phyloP scores from a whole-genome alignment of 2,888 invertebrate species.

The Capitulum mitella region DNA sequence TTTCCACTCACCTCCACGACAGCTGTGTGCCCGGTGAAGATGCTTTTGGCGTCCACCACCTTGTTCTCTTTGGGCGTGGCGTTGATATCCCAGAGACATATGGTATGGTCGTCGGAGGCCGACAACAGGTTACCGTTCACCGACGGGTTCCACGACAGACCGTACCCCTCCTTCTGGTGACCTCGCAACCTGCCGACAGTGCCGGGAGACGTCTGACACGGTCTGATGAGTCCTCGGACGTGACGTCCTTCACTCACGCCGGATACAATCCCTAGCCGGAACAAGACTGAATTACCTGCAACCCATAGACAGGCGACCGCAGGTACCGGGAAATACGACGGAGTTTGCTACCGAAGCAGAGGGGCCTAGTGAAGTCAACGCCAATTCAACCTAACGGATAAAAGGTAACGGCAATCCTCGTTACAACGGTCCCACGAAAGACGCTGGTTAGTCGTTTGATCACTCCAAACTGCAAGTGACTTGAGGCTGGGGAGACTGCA shows the following conservation, averaged over 20 bases:
- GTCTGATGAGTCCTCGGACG: too few relatives aligned
- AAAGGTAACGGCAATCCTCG: too few relatives aligned
- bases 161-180: conserved; percentile 93
- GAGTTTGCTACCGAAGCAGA: too few relatives aligned
- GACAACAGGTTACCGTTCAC: conserved; percentile 91
- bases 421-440: too few relatives aligned
- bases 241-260: too few relatives aligned
- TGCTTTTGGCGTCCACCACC: conserved; percentile 94
- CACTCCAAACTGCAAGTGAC: conserved; percentile 40
- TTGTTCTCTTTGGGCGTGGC: conserved; percentile 90
- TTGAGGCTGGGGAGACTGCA: conserved; percentile 95
- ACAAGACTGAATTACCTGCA: too few relatives aligned
- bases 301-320: too few relatives aligned
- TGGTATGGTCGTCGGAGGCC: conserved; percentile 96
- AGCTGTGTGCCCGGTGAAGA: conserved; percentile 96
- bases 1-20: conserved; percentile 81
- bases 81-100: conserved; percentile 99
- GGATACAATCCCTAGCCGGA: too few relatives aligned
- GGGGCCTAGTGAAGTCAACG: too few relatives aligned
- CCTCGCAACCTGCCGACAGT: conserved; percentile 61
- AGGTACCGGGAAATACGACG: too few relatives aligned
- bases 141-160: conserved; percentile 98
- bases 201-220: neutral
- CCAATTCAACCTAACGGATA: too few relatives aligned
- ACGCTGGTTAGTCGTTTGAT: too few relatives aligned